These are phyloP conservation scores for Drosophila nebulosa DNA, from an alignment of 1,140 invertebrate species.

Conservation along the genomic window DNA sequence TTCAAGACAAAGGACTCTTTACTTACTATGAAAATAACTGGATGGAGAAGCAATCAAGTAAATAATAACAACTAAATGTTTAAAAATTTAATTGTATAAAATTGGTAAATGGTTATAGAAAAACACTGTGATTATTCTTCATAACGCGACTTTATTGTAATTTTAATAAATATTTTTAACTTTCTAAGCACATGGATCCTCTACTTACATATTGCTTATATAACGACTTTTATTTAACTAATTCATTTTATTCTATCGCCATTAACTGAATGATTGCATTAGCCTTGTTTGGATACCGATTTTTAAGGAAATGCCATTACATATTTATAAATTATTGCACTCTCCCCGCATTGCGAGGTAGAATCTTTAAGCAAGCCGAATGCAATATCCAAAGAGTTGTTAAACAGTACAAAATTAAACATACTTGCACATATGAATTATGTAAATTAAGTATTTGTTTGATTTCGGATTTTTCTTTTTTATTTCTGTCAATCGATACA, in stretches of 20 bases:
- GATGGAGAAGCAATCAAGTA: too few species aligned
- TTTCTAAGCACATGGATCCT: slow-evolving; percentile 75
- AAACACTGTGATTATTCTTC: slow-evolving; percentile 40
- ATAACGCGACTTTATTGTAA: slow-evolving; percentile 73
- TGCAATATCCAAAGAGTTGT: slow-evolving; percentile 11
- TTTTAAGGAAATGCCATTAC: slow-evolving; percentile 36
- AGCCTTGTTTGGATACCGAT: slow-evolving; percentile 33
- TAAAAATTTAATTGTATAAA: too few species aligned
- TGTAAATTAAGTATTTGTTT: slow-evolving; percentile 30
- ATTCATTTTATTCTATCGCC: slow-evolving; percentile 57
- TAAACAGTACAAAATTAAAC: slow-evolving; percentile 13
- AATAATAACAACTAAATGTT: too few species aligned
- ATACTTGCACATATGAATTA: slow-evolving; percentile 14
- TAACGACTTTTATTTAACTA: slow-evolving; percentile 71
- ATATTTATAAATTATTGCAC: slow-evolving; percentile 41
- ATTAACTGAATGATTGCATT: slow-evolving; percentile 55
- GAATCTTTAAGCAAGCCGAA: slow-evolving; percentile 25
- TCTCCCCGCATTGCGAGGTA: slow-evolving; percentile 16
- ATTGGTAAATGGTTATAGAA: background rate
- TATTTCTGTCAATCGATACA: too few species aligned
- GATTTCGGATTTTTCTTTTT: slow-evolving; percentile 5
- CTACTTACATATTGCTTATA: slow-evolving; percentile 78
- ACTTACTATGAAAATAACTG: too few species aligned
- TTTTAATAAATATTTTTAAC: slow-evolving; percentile 74
- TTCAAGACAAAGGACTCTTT: too few species aligned